These are phyloP conservation scores for Sussaba pulchella DNA, from an alignment of 2,888 invertebrate genomes.

Conservation along the genomic window DNA sequence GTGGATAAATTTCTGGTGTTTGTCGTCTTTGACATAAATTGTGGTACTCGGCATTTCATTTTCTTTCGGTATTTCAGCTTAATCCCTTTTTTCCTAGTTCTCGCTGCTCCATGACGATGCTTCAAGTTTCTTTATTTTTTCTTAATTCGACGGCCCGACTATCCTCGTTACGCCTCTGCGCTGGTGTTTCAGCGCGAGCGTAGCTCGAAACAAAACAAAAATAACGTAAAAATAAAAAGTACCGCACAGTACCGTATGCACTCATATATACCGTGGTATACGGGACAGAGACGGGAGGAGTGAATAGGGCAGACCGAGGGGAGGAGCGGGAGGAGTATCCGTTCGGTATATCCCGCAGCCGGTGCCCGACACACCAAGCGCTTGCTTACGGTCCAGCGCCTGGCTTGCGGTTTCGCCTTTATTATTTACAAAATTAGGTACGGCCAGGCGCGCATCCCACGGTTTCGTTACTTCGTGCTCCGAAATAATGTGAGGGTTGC, in stretches of 20 bases:
- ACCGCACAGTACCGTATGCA: background rate
- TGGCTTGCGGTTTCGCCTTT: conserved; percentile 71
- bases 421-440: conserved; percentile 74
- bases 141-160: conserved; percentile 13
- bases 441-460: conserved; percentile 61
- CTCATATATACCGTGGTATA: conserved; percentile 17
- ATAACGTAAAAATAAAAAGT: no score
- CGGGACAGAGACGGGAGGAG: conserved; percentile 22
- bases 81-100: background rate
- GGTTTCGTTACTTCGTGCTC: conserved; percentile 63
- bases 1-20: background rate
- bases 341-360: conserved; percentile 54
- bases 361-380: conserved; percentile 42
- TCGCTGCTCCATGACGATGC: conserved; percentile 15
- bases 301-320: conserved; percentile 3
- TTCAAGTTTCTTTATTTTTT: conserved; percentile 6
- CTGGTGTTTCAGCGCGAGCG: background rate
- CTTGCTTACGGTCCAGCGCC: conserved; percentile 62
- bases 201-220: no score
- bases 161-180: conserved; percentile 51
- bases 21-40: background rate
- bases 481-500: conserved; percentile 63
- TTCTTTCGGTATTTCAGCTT: background rate
- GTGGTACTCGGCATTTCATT: background rate
- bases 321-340: conserved; percentile 42